Conservation (phyloP, 1,140 invertebrate genomes). For the Aradophagus sp. region DNA sequence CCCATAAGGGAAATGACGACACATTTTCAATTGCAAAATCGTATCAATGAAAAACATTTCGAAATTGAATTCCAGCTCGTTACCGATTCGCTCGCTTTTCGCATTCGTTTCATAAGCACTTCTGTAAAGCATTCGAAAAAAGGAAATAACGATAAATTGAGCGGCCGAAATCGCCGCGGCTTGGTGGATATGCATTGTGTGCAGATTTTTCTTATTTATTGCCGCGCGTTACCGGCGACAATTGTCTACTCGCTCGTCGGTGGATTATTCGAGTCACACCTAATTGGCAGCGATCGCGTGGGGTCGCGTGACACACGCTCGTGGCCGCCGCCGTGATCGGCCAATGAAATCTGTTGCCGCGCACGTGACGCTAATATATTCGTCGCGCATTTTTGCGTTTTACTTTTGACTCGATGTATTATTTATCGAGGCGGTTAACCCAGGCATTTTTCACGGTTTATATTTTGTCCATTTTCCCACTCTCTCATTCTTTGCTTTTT, state of each 20-base stretch:
- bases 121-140: too few species aligned
- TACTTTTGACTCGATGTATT: constrained; percentile 38
- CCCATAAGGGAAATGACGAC: too few species aligned
- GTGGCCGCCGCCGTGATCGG: constrained; percentile 40
- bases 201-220: constrained; percentile 65
- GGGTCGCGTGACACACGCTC: constrained; percentile 54
- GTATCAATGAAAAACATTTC: too few species aligned
- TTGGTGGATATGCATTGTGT: constrained; percentile 61
- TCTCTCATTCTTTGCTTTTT: too few species aligned
- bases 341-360: constrained; percentile 40
- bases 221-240: constrained; percentile 49
- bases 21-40: too few species aligned
- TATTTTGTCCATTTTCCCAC: too few species aligned
- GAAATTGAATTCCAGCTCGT: too few species aligned
- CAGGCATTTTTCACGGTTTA: constrained; percentile 33
- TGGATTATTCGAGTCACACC: constrained; percentile 60
- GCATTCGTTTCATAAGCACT: too few species aligned
- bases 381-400: constrained; percentile 35
- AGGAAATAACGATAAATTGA: too few species aligned
- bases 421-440: constrained; percentile 43
- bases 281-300: constrained; percentile 65
- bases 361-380: constrained; percentile 12
- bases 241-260: constrained; percentile 57
- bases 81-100: too few species aligned
- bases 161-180: too few species aligned